Conservation (phyloP, 2,797 vertebrate genomes). For the Anniella stebbinsi region DNA sequence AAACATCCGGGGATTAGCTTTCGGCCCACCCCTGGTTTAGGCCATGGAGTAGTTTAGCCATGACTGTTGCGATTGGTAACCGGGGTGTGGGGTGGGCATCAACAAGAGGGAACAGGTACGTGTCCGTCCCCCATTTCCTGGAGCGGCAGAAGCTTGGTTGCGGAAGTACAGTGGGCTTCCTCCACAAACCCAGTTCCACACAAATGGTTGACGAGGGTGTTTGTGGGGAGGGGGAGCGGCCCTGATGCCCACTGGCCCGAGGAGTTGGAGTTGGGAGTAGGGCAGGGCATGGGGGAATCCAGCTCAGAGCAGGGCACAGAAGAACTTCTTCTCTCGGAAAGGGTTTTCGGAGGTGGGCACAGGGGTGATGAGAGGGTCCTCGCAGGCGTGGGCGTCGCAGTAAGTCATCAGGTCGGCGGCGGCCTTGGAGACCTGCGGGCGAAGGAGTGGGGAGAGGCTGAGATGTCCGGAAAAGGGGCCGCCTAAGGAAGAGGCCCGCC, state of each 20-base stretch:
- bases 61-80: no score
- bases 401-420: slow-evolving; percentile 80
- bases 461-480: background rate
- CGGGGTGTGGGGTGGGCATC: background rate
- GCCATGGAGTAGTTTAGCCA: background rate
- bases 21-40: background rate
- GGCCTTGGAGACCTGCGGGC: slow-evolving; percentile 78
- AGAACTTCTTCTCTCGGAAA: slow-evolving; percentile 82
- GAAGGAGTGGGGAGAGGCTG: background rate
- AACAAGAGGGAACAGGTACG: background rate
- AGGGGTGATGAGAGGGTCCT: slow-evolving; percentile 81
- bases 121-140: background rate
- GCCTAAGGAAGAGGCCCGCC: background rate
- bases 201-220: background rate
- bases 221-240: background rate
- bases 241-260: background rate
- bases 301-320: slow-evolving; percentile 79
- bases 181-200: background rate
- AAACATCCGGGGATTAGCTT: no score
- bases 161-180: background rate
- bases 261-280: background rate
- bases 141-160: no score
- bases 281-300: background rate
- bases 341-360: slow-evolving; percentile 82
- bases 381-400: slow-evolving; percentile 78